Conservation (phyloP, 2,113 vertebrate genomes). For the Trichechus manatus region DNA sequence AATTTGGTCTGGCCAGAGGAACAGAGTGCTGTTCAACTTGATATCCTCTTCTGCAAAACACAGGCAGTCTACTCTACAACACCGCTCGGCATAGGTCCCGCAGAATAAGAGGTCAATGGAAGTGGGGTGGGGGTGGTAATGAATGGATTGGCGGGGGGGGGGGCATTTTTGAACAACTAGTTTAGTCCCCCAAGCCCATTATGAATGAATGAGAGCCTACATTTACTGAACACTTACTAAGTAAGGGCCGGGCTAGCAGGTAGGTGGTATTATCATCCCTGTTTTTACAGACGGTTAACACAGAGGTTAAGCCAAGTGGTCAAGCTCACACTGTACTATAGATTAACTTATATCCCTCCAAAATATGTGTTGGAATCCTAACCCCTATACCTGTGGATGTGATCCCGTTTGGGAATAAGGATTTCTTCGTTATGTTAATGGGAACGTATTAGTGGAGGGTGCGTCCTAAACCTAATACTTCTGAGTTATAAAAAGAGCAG, state of each 20-base stretch:
- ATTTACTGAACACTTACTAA: not conserved
- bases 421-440: not conserved
- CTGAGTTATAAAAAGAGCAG: no score
- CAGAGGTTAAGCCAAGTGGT: not conserved
- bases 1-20: conserved; percentile 93
- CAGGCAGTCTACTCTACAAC: not conserved
- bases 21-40: conserved; percentile 91
- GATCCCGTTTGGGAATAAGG: not conserved
- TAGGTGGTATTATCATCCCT: not conserved
- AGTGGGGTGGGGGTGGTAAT: not conserved
- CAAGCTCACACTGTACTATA: not conserved
- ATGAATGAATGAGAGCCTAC: not conserved
- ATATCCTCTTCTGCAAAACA: conserved; percentile 91
- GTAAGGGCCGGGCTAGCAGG: not conserved
- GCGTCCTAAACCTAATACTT: no score
- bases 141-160: not conserved
- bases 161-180: not conserved
- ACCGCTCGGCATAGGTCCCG: not conserved
- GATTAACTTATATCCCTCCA: not conserved
- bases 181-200: not conserved
- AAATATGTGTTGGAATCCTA: not conserved
- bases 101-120: not conserved
- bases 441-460: no score
- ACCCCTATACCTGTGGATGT: not conserved
- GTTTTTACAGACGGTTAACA: not conserved